Evolutionary conservation across 2,888 invertebrate genomes (phyloP), one percentile per base, ranked within the genome.

Genomic region (Polymixis flavicincta): DNA sequence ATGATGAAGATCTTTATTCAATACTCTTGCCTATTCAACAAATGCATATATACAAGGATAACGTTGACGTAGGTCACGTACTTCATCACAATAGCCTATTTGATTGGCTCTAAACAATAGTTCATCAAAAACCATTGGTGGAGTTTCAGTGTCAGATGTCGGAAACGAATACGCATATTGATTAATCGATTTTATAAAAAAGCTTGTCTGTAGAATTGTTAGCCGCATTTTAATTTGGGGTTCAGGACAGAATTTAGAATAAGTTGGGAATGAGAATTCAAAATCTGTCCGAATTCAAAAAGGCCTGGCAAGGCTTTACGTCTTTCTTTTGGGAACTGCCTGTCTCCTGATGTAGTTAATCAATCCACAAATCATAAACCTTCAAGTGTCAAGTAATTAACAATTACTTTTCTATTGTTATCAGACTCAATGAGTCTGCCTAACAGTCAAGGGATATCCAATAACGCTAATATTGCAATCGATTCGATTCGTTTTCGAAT

Each of bases 31-130:
- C 6, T 71, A 60, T 9, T 54, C 42, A 32, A 32, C 14, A 69
- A 32, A 50, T 42, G 60, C 65, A 72, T 61, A 78, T 55, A 59
- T 66, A 69, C 60, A 73, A 81, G 74, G 67, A 74, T 78, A 68
- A 52, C 1, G 28, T 68, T 71, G 74, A 71, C 67, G 55, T 54
- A 54, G 52, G 57, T 57, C 82, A 74, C 80, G 61, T 78, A 71
- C 54, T 66, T 42, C 25, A 61, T 60, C 57, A 82, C 79, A 83
- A 82, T 83, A 63, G 71, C 9, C 50, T 66, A 71, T 79, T 71
- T 71, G 54, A 79, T 63, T 63, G 22, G 25, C 19, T 83, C 45
- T 48, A 37, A 63, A 83, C 82, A 82, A 83, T 83, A 72, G 82
- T 79, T 82, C 59, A 79, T 82, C 70, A 69, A 71, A 42, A 65